Conservation (phyloP, 1,140 invertebrate genomes). For the Scaptomyza pallida region DNA sequence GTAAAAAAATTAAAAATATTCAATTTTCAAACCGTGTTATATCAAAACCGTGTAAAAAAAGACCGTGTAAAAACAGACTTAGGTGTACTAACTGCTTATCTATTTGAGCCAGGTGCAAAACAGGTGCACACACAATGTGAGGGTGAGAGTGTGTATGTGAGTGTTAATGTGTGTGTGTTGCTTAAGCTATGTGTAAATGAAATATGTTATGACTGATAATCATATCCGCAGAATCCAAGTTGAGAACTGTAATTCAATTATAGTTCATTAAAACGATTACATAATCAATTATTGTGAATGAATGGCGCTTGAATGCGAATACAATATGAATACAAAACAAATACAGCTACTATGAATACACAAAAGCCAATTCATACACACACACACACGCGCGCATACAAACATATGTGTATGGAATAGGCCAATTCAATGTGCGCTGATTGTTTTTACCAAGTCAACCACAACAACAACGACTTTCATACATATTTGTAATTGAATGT, state of each 20-base stretch:
- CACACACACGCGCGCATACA: background rate
- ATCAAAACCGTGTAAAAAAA: too few species aligned
- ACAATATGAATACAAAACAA: slow-evolving; percentile 1
- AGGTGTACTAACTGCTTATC: too few species aligned
- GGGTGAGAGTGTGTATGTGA: too few species aligned
- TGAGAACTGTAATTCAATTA: slow-evolving; percentile 62
- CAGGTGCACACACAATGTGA: background rate
- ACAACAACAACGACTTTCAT: background rate
- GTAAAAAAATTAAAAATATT: too few species aligned
- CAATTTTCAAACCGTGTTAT: too few species aligned
- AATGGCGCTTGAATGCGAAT: slow-evolving; percentile 27
- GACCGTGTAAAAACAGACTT: too few species aligned
- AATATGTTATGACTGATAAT: slow-evolving; percentile 41
- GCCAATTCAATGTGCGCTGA: slow-evolving; percentile 14
- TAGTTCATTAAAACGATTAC: slow-evolving; percentile 72
- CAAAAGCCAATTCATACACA: background rate
- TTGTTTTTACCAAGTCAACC: slow-evolving; percentile 17
- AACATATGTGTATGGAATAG: background rate
- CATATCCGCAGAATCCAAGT: slow-evolving; percentile 33
- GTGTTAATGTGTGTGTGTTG: background rate
- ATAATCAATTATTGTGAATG: slow-evolving; percentile 65
- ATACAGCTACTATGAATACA: slow-evolving; percentile 5
- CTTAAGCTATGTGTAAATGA: background rate
- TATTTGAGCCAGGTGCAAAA: background rate
- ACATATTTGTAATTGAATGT: background rate